Evolutionary conservation across 92 coral and sea anemone genomes (phyloP), one percentile per base, ranked within the genome.

Genomic region (Desmophyllum pertusum): DNA sequence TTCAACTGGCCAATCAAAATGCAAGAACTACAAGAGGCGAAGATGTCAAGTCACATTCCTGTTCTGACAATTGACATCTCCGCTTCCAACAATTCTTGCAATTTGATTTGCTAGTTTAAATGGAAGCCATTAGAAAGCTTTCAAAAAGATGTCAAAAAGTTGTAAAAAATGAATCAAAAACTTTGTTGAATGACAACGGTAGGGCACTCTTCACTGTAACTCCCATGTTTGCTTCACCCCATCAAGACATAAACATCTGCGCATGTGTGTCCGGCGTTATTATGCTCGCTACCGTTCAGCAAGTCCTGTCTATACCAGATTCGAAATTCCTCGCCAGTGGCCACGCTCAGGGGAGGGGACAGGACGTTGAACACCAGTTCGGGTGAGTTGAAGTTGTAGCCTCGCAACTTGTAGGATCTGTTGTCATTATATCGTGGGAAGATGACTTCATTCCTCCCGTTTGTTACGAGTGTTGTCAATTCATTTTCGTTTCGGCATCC

Each of bases 281-380:
- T 41, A 43, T 0, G 3, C 23, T 72, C 76, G 52, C 11, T 1
- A 72, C 7, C 15, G 36, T 72, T 25, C 1, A 72, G 35, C 23
- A 25, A 27, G n/a, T 72, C 76, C 57, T 41, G 76, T 13, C 53
- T n/a, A 19, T 42, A 72, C 77, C 77, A 72, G 55, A 72, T 72
- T 43, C 77, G 77, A 27, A 43, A 72, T 45, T 72, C 55, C 19
- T 25, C 53, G 6, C 57, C 39, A 14, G 77, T 21, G 2, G 10
- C 3, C 23, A 68, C 73, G 2, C 37, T 37, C 73, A 33, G n/a
- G 18, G 21, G 73, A 33, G 5, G n/a, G 13, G n/a, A 19, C n/a
- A 68, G 25, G 11, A 38, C 19, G 21, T 19, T 37, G 15, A 68
- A 68, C 27, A 68, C 73, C 41, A 68, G 42, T 36, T 68, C 73